phyloP scores from a whole-genome alignment of 2,888 invertebrate species.

The Coenonympha arcania region DNA sequence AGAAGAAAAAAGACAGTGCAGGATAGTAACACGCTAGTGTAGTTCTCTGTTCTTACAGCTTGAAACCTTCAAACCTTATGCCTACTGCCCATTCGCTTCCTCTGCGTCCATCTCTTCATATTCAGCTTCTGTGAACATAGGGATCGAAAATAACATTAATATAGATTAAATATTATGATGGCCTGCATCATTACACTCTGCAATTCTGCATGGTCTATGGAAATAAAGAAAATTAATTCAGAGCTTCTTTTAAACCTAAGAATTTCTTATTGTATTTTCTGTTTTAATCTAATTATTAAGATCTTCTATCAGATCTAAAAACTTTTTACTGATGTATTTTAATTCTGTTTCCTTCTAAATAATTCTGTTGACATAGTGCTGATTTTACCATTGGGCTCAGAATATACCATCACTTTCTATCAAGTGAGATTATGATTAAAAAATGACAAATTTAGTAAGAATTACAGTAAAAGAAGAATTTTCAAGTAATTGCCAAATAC shows the following conservation, averaged over 20 bases:
- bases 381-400: too few species aligned
- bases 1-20: not conserved
- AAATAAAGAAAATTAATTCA: not conserved
- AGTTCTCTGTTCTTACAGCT: constrained; percentile 43
- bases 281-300: too few species aligned
- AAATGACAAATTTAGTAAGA: not conserved
- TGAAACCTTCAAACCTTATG: constrained; percentile 23
- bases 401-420: too few species aligned
- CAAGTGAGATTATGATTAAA: too few species aligned
- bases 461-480: too few species aligned
- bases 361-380: too few species aligned
- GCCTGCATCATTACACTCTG: not conserved
- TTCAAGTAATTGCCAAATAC: too few species aligned
- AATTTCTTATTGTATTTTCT: too few species aligned
- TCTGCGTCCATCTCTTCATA: constrained; percentile 69
- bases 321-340: too few species aligned
- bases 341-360: too few species aligned
- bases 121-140: constrained; percentile 63
- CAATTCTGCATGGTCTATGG: not conserved
- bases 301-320: too few species aligned
- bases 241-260: too few species aligned
- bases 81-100: constrained; percentile 53
- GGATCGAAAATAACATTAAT: constrained; percentile 32
- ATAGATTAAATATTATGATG: not conserved
- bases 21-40: constrained; percentile 10